Base-by-base conservation (phyloP, 2,888 invertebrate genomes). In the Macrosoma leucophasiata region DNA sequence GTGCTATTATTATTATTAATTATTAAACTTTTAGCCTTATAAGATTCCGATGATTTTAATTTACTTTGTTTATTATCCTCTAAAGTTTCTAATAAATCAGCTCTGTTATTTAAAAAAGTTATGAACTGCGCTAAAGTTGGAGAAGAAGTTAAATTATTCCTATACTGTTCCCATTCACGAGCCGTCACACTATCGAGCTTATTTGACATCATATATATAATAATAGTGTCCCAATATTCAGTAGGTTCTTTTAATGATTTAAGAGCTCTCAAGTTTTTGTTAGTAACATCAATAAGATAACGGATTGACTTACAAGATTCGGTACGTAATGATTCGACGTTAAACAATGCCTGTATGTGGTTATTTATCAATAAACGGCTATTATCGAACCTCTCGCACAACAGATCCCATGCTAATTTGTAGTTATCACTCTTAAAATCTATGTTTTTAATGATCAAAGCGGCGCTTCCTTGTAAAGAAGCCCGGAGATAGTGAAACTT, bases 401-500 rank as follows among this genome's bases (percentile, higher is more conserved):
- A 30, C 13, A 41, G 34, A 5, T 36, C 30, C 44, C 41, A 41
- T 3, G 39, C 44, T 2, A 32, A 10, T n/a, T 15, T 15, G 26
- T 43, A 41, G 15, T 46, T 42, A 2, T 36, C 26, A 2, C 10
- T 13, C 5, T 19, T 38, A 30, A 46, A 38, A 28, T 46, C 36
- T n/a, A 43, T 26, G 22, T 32, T 41, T 17, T 43, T 29, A 17
- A 46, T 35, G 3, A 43, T 30, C n/a, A 40, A n/a, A 8, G 37
- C 28, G 6, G 41, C 40, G 15, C 36, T 39, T 10, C 39, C 40
- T 8, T 36, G 29, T 14, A 41, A 27, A 9, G 41, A 32, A 9
- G 32, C 33, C 4, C 44, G 36, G 8, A 41, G 19, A 15, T 44
- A 44, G 14, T 43, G 40, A 34, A 41, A 34, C 21, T 41, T 41